Conservation (phyloP, 2,113 vertebrate species). For the Eulemur macaco region DNA sequence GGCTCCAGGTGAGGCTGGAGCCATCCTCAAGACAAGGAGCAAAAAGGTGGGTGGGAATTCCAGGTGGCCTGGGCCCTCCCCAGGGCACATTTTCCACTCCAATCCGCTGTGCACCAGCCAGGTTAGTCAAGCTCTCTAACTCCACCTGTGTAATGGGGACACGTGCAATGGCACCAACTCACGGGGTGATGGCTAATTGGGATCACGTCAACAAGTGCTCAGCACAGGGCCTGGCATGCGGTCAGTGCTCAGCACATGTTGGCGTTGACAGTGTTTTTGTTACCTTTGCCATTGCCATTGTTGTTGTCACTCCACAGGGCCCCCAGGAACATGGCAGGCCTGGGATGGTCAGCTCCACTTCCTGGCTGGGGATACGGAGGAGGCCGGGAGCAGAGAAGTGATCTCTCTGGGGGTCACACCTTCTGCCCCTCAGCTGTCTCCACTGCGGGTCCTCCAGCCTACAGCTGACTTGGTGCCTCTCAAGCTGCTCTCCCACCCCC, state of each 20-base stretch:
- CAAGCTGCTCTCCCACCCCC: neutral
- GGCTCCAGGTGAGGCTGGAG: neutral
- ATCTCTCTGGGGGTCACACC: neutral
- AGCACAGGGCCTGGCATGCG: fast-evolving
- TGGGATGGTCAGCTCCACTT: neutral
- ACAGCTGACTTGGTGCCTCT: neutral
- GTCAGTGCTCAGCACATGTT: too few relatives aligned
- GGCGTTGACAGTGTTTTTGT: neutral
- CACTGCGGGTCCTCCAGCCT: neutral
- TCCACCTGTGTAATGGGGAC: neutral
- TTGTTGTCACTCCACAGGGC: neutral
- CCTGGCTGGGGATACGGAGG: neutral
- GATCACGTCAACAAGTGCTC: neutral
- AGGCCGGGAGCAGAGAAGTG: neutral
- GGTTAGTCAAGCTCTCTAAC: neutral
- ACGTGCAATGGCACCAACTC: neutral
- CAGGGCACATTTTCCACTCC: neutral
- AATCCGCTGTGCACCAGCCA: neutral
- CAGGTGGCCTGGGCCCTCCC: neutral
- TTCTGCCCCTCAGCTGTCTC: neutral
- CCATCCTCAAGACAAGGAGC: neutral
- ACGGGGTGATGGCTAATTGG: neutral
- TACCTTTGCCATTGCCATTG: neutral
- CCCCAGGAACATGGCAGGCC: neutral
- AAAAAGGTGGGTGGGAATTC: neutral